Evolutionary conservation across 2,113 vertebrate genomes (phyloP).

Genomic region (Xenopus tropicalis): UCB_Xtro_10.0 CM004449.2:108949501-108950000

Average conservation of each 20-base stretch:
- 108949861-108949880: background rate
- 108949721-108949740: background rate
- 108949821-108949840: constrained; percentile 31
- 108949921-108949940: background rate
- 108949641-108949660: constrained; percentile 32
- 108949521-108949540: background rate
- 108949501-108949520: background rate
- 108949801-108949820: constrained; percentile 24
- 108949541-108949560: background rate
- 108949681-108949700: background rate
- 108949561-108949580: constrained; percentile 11
- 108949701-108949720: background rate
- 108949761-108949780: background rate
- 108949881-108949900: background rate
- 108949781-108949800: background rate
- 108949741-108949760: constrained; percentile 7
- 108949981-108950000: background rate
- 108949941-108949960: background rate
- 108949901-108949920: background rate
- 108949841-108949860: constrained; percentile 9
- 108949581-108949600: constrained; percentile 10
- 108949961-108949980: constrained; percentile 6
- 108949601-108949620: background rate
- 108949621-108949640: constrained; percentile 17
- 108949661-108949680: background rate